Conservation (phyloP, 2,797 vertebrate genomes). For the Eulemur mongoz region DNA sequence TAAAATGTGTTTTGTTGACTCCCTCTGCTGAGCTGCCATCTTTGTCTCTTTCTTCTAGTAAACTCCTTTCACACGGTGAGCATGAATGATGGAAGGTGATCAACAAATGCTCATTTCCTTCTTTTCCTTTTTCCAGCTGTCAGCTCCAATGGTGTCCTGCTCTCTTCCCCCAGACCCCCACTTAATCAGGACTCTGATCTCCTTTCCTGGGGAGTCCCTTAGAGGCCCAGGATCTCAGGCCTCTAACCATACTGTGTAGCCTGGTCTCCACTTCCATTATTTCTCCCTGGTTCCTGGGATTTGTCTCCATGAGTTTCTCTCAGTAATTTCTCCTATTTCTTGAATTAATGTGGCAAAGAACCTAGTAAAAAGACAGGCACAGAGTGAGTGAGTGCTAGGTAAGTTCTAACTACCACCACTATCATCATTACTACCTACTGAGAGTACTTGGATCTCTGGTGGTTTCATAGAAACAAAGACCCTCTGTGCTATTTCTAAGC, state of each 20-base stretch:
- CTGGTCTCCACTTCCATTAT: background rate
- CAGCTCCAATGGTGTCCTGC: background rate
- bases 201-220: background rate
- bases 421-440: accelerated
- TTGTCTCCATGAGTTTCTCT: background rate
- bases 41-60: background rate
- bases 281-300: background rate
- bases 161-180: background rate
- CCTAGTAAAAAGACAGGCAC: background rate
- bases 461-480: background rate
- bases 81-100: background rate
- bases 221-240: background rate
- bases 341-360: background rate
- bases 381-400: background rate
- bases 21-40: background rate
- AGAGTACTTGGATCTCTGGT: background rate
- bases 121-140: background rate
- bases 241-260: background rate
- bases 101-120: background rate
- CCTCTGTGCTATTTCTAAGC: background rate
- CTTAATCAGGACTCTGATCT: background rate
- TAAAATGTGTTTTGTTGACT: background rate
- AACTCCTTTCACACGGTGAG: background rate
- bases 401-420: background rate
- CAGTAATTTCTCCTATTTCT: background rate